Evolutionary conservation across 2,888 invertebrate genomes (phyloP).

Genomic region (Syritta pipiens): DNA sequence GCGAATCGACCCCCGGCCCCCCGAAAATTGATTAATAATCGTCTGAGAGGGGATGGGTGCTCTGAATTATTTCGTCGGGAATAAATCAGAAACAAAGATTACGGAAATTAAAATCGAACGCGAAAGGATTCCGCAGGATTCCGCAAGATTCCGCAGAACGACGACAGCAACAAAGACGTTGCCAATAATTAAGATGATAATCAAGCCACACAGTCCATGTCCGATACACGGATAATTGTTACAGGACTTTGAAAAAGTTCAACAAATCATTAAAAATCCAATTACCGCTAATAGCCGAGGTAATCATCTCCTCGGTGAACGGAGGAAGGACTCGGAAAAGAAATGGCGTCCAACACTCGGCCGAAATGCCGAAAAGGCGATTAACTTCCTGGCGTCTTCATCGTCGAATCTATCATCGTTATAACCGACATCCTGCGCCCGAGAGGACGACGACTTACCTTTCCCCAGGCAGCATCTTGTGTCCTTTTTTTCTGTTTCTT

Average conservation of each 20-base stretch:
- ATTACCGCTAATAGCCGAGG: slow-evolving; percentile 63
- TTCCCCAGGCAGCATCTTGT: neutral
- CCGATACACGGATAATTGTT: slow-evolving; percentile 37
- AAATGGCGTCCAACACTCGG: no score
- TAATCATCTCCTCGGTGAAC: slow-evolving; percentile 44
- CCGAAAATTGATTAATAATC: slow-evolving; percentile 63
- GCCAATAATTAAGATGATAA: slow-evolving; percentile 68
- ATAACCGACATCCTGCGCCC: slow-evolving; percentile 17
- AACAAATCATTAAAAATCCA: slow-evolving; percentile 69
- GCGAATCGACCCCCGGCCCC: neutral
- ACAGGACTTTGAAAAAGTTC: slow-evolving; percentile 44
- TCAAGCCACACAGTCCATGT: slow-evolving; percentile 34
- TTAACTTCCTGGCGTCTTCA: slow-evolving; percentile 58
- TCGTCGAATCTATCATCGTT: slow-evolving; percentile 58
- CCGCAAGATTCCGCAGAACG: no score
- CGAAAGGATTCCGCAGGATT: no score
- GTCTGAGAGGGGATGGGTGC: slow-evolving; percentile 48
- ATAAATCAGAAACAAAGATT: slow-evolving; percentile 62
- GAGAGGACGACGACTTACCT: slow-evolving; percentile 32
- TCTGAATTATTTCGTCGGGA: slow-evolving; percentile 57
- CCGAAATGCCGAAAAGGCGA: slow-evolving; percentile 64
- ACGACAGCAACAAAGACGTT: slow-evolving; percentile 50
- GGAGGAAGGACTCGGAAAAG: no score
- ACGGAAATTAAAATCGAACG: slow-evolving; percentile 66
- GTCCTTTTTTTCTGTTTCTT: neutral